A percentile compares a stretch with the other conserved stretches of the same genome.
phyloP scores from a whole-genome alignment of 2,113 vertebrate genomes.

The Spilogale gracilis region DNA sequence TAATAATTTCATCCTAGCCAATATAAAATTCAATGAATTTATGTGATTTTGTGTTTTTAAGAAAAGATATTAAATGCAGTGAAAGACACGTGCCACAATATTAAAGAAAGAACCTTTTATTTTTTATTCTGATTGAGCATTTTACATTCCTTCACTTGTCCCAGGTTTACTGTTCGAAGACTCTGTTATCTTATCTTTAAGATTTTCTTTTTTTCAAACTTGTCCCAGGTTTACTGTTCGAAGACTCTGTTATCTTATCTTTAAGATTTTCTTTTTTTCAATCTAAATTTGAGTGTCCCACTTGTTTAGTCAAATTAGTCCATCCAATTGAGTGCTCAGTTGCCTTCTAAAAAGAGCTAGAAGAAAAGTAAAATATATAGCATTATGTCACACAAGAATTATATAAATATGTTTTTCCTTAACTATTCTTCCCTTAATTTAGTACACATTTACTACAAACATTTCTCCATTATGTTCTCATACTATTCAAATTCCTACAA shows the following conservation, averaged over 20 bases:
- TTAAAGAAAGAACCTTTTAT: background rate
- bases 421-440: background rate
- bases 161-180: background rate
- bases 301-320: conserved; percentile 30
- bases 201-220: background rate
- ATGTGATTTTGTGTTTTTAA: background rate
- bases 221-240: background rate
- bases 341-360: conserved; percentile 4
- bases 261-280: conserved; percentile 7
- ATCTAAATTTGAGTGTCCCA: conserved; percentile 23
- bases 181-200: conserved; percentile 13
- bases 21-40: background rate
- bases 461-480: background rate
- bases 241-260: background rate
- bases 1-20: background rate
- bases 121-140: background rate
- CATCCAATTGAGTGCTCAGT: background rate
- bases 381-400: background rate
- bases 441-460: conserved; percentile 39
- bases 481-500: background rate
- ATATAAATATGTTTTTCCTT: conserved; percentile 29
- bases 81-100: background rate
- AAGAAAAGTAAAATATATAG: conserved; percentile 5
- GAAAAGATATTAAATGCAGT: background rate
- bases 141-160: conserved; percentile 32